Evolutionary conservation across 2,888 invertebrate species (phyloP).

Genomic region (Flabesymbios commensalis): DNA sequence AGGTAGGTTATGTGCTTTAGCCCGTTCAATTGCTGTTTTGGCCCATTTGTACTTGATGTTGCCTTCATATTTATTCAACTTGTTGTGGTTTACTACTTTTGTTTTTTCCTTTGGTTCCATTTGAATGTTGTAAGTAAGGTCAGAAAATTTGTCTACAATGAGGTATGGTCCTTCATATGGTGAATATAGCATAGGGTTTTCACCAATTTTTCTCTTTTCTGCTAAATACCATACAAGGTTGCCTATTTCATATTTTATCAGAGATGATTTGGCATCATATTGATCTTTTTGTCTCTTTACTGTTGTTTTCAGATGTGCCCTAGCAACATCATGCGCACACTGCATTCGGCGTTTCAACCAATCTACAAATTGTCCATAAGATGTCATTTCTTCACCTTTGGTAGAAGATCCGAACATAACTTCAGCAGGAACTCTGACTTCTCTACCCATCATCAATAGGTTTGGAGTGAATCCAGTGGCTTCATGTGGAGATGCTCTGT

Average conservation of each 20-base stretch:
- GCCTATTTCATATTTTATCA: neutral
- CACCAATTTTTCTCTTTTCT: neutral
- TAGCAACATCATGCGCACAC: neutral
- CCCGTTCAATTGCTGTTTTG: no score
- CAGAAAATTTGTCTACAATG: neutral
- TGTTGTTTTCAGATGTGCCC: neutral
- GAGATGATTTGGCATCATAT: neutral
- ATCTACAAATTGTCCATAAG: neutral
- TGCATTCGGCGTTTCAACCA: neutral
- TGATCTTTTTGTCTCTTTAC: neutral
- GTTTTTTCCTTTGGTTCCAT: neutral
- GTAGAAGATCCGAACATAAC: constrained; percentile 13
- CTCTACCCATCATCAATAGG: constrained; percentile 29
- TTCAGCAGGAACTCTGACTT: constrained; percentile 30
- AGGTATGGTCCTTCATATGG: neutral
- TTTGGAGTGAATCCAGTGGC: constrained; percentile 31
- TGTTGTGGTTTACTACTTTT: neutral
- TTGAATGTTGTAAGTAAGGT: neutral
- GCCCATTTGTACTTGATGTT: no score
- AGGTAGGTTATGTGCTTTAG: no score
- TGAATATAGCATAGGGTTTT: neutral
- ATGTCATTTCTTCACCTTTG: neutral
- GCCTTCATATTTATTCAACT: neutral
- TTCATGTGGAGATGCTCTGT: constrained; percentile 24
- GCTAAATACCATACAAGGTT: neutral